These are phyloP conservation scores for Ptychobarbus kaznakovi DNA, from an alignment of 2,797 vertebrate species.

Conservation along the genomic window DNA sequence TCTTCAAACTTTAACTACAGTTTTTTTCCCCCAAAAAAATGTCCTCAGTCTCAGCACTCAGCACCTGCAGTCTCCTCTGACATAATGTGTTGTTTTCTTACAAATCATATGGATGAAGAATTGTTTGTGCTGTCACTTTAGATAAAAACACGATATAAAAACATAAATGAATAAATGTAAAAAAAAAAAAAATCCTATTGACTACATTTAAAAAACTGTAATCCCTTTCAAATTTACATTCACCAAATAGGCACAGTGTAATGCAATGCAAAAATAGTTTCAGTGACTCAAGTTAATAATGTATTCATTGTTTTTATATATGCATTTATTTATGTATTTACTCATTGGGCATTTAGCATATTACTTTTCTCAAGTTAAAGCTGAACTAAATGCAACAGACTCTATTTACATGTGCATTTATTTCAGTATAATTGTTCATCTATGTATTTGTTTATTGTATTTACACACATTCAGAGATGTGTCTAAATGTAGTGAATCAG, in stretches of 20 bases:
- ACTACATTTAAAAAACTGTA: background rate
- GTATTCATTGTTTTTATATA: background rate
- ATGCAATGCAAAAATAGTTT: background rate
- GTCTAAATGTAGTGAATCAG: background rate
- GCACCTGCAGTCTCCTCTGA: background rate
- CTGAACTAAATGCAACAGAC: background rate
- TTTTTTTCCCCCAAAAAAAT: background rate
- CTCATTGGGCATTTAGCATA: background rate
- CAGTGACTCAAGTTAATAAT: background rate
- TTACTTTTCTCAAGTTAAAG: background rate
- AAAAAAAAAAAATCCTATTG: background rate
- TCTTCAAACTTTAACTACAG: background rate
- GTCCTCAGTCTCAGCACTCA: background rate
- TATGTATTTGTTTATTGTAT: background rate
- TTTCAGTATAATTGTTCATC: background rate
- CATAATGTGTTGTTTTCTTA: background rate
- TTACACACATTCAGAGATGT: background rate
- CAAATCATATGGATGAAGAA: background rate
- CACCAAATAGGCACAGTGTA: no score
- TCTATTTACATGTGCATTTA: background rate
- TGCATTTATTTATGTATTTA: background rate
- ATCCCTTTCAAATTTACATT: background rate
- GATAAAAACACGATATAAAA: background rate
- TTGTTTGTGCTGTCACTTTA: conserved; percentile 12
- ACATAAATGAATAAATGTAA: background rate